Evolutionary conservation across 1,140 invertebrate genomes (phyloP), one percentile per base, ranked within the genome.

Genomic region (Cotesia chilonis): DNA sequence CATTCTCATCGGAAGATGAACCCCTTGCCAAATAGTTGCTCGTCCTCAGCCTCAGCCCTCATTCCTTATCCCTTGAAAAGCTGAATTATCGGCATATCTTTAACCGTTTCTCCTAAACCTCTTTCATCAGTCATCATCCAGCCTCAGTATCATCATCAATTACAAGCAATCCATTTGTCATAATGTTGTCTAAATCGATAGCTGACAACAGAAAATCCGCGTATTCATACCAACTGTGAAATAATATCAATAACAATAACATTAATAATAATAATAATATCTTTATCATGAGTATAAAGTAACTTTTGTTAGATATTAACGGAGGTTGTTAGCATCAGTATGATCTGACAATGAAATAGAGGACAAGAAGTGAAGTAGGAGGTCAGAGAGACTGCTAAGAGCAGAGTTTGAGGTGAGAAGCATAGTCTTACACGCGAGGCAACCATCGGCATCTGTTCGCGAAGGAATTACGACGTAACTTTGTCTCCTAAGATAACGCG

Each of bases 391-490:
- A 47, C 41, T 47, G 41, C 41, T 6, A 47, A 47, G 41, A 47
- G 41, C 41, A 47, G 41, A 47, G 41, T 7, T 47, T 47, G 37
- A 41, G 37, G 54, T 36, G n/a, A 9, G 57, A 67, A 72, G 38
- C 70, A 75, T 70, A 80, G 83, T 84, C 81, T 85, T 85, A 83
- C 79, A 59, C 17, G 17, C 17, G 17, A 14, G 75, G 70, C 64
- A 79, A 75, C 76, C 82, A 85, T 85, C 81, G 83, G 84, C 84
- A 86, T 85, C 85, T 86, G 84, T 84, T 86, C 83, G 77, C 81
- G 84, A 85, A 82, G 84, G 85, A 87, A 85, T 85, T 86, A 85
- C 84, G 85, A 85, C 81, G 81, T 83, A 86, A 87, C 81, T 87
- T 86, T 84, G 84, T 84, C 83, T 83, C 75, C 75, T 80, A 83